Base-by-base conservation (phyloP, 2,113 vertebrate genomes). In the Euleptes europaea region DNA sequence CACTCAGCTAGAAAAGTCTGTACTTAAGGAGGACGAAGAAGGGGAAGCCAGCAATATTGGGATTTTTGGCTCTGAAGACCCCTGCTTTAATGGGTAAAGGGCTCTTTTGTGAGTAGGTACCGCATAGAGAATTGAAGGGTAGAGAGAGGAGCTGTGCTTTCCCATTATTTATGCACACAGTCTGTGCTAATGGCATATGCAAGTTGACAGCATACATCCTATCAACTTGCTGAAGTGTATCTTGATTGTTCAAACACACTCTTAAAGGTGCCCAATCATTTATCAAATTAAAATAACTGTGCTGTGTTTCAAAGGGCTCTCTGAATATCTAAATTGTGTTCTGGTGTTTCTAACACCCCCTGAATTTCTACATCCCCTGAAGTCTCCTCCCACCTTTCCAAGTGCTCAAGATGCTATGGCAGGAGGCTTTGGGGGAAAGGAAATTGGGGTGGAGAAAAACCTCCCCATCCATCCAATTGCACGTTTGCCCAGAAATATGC, bases 151-250 rank as follows among this genome's bases (percentile, higher is more conserved):
- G 5, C 82, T 72, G 35, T 35, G 10, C 1, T n/a, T 76, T 86
- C 85, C 49, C 47, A 38, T 90, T 92, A 93, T 88, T 94, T 88
- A 90, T 74, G 90, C 88, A 87, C 86, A 42, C 92, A 88, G 91
- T 86, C 90, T 11, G 17, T 78, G 44, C 91, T 71, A 91, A 87
- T 93, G 94, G 93, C 94, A 94, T 87, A 90, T 90, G 94, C 88
- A 87, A 93, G 92, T 88, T 92, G 94, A 94, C 94, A 94, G 92
- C 33, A 85, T 92, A 94, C 94, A 91, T 88, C 92, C 94, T 90
- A 94, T 92, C 93, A 92, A 92, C 93, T 89, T 92, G 93, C 94
- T 90, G 90, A 90, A 93, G 93, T 94, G 94, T 89, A 94, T 95
- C 94, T 92, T 85, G 92, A 93, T 93, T 93, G 94, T 94, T 94